Evolutionary conservation across 2,888 invertebrate species (phyloP).

Genomic region (Eristalinus sepulchralis): DNA sequence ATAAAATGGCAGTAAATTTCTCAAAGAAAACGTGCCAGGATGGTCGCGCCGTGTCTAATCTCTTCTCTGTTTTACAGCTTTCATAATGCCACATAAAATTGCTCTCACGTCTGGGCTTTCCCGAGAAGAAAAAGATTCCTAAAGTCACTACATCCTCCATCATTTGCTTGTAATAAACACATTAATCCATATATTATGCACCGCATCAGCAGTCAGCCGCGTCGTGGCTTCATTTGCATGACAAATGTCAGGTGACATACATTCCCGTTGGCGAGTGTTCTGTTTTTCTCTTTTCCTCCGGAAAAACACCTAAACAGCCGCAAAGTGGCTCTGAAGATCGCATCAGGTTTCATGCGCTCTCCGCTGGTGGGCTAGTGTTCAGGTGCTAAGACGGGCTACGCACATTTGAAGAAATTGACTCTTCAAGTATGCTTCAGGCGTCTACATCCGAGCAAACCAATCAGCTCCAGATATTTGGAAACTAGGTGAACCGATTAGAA

Average conservation of each 20-base stretch:
- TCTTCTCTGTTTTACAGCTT: not conserved
- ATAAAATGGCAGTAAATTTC: constrained; percentile 23
- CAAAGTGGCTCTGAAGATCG: not conserved
- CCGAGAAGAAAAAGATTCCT: not conserved
- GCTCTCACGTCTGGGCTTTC: not conserved
- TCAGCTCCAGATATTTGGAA: constrained; percentile 28
- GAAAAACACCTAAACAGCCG: not conserved
- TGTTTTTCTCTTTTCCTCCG: not conserved
- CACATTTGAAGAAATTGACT: not conserved
- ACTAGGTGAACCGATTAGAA: constrained; percentile 13
- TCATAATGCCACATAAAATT: constrained; percentile 6
- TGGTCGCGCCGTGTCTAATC: not conserved
- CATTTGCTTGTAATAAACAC: constrained; percentile 33
- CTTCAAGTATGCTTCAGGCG: not conserved
- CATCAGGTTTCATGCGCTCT: not conserved
- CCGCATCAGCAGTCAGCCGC: not conserved
- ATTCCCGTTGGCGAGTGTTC: not conserved
- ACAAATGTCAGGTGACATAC: constrained; percentile 35
- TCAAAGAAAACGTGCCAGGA: constrained; percentile 13
- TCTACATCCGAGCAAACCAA: not conserved
- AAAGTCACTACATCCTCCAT: not conserved
- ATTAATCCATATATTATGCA: constrained; percentile 38
- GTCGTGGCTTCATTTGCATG: constrained; percentile 31
- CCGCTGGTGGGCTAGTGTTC: not conserved
- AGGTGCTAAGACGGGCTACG: no score